phyloP scores from a whole-genome alignment of 2,888 invertebrate species.

The Leptopilina drosophilae region DNA sequence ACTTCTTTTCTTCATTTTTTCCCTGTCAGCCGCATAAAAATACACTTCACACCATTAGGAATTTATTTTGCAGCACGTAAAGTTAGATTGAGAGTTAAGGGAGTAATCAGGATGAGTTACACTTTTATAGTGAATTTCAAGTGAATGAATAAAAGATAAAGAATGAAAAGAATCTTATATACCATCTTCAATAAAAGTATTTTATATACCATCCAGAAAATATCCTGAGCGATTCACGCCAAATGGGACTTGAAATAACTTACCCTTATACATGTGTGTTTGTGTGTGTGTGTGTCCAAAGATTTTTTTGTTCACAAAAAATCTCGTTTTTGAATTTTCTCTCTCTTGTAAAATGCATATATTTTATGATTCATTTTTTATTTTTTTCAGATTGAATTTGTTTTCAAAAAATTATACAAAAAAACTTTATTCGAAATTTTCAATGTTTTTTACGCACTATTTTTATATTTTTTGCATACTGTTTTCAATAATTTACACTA shows the following conservation, averaged over 20 bases:
- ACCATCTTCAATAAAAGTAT: slow-evolving; percentile 17
- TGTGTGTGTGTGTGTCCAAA: background rate
- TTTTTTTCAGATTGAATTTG: too few species aligned
- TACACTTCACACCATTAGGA: slow-evolving; percentile 13
- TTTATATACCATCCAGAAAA: slow-evolving; percentile 6
- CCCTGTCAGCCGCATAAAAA: slow-evolving; percentile 2
- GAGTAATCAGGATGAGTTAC: slow-evolving; percentile 14
- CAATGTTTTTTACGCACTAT: too few species aligned
- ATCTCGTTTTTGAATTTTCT: background rate
- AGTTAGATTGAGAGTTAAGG: slow-evolving; percentile 17
- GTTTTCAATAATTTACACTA: too few species aligned
- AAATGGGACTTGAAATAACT: slow-evolving; percentile 12
- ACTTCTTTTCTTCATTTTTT: too few species aligned
- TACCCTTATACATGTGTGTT: background rate
- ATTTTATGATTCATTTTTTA: too few species aligned
- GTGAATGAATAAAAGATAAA: slow-evolving; percentile 20
- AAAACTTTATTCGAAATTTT: too few species aligned
- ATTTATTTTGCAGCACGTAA: slow-evolving; percentile 13
- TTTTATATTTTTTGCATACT: too few species aligned
- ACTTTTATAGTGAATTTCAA: slow-evolving; percentile 17
- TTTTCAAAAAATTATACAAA: too few species aligned
- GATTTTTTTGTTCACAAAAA: background rate
- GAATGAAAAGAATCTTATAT: slow-evolving; percentile 11
- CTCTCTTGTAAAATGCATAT: too few species aligned
- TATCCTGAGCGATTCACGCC: background rate